Evolutionary conservation across 2,797 vertebrate genomes (phyloP), one percentile per base, ranked within the genome.

Genomic region (Crenichthys baileyi): DNA sequence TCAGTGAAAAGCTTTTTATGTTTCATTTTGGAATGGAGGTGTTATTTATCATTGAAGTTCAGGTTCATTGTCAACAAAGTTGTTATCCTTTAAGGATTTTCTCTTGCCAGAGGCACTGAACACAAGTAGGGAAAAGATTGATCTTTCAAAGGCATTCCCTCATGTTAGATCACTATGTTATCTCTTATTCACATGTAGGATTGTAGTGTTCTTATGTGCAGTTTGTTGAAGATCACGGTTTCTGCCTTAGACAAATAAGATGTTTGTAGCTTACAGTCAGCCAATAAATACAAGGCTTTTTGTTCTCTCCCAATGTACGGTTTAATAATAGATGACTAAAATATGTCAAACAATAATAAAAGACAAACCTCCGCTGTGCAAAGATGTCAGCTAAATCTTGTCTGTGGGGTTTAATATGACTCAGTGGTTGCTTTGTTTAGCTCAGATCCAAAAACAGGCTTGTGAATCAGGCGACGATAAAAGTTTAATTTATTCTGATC

Each of bases 1-100:
- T 93, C 87, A 91, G 68, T n/a, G 51, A 63, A 87, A 88, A 82
- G 39, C 84, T 87, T 91, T 90, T 89, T 87, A 85, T 4, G 51
- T 90, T 89, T 82, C 73, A 85, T 89, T 87, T 83, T 70, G 41
- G 55, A 82, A 79, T 67, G 46, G 46, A 48, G 56, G 73, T 71
- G 80, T 88, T 89, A 88, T 87, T 77, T 50, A 81, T 90, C 75
- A 86, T 79, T 89, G 84, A 55, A 73, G 67, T 71, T 76, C 72
- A 79, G 77, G 76, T 77, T 79, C 77, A 78, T 87, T 87, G 68
- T 87, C 51, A 53, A 68, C 39, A 73, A 83, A 55, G 2, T 65
- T 55, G 50, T 39, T 16, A 77, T 81, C 36, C 70, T 65, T 50
- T 63, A 84, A 87, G 81, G 87, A 70, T 41, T 79, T 85, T 75